Conservation (phyloP, 23 tunicate species). For the Clavelina lepadiformis region DNA sequence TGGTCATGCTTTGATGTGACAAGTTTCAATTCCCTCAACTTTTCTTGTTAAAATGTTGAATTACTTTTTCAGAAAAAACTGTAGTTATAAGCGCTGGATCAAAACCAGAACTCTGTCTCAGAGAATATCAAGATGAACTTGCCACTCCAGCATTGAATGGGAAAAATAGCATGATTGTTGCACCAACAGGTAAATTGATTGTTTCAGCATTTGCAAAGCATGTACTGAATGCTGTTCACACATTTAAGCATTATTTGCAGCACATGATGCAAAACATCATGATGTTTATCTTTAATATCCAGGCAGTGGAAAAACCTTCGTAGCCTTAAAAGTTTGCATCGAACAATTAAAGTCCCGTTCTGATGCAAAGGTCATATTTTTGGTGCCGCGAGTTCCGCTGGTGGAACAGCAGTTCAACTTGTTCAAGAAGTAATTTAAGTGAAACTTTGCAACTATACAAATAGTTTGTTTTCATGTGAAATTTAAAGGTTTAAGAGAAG, state of each 20-base stretch:
- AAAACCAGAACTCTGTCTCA: slow-evolving; percentile 5
- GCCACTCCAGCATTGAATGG: slow-evolving; percentile 48
- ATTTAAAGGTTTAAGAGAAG: too few relatives aligned
- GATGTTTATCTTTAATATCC: neutral
- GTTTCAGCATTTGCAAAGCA: too few relatives aligned
- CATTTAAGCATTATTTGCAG: too few relatives aligned
- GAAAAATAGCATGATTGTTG: slow-evolving; percentile 54
- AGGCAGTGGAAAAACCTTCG: slow-evolving; percentile 84
- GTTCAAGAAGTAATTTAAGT: slow-evolving; percentile 41
- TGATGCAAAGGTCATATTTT: slow-evolving; percentile 42
- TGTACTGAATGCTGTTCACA: too few relatives aligned
- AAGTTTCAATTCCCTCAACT: too few relatives aligned
- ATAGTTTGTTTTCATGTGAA: too few relatives aligned
- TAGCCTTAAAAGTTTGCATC: slow-evolving; percentile 47
- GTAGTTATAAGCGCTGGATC: too few relatives aligned
- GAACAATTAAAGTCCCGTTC: slow-evolving; percentile 26
- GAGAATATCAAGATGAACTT: slow-evolving; percentile 54
- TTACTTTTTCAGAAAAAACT: too few relatives aligned
- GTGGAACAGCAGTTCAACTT: slow-evolving; percentile 41
- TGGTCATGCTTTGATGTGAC: too few relatives aligned
- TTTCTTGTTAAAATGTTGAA: too few relatives aligned
- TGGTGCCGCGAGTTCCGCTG: slow-evolving; percentile 54
- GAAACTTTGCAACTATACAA: too few relatives aligned
- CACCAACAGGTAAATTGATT: slow-evolving; percentile 56
- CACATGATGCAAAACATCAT: too few relatives aligned